These are phyloP conservation scores for Colaptes auratus DNA, from an alignment of 2,113 vertebrate species.

Conservation along the genomic window DNA sequence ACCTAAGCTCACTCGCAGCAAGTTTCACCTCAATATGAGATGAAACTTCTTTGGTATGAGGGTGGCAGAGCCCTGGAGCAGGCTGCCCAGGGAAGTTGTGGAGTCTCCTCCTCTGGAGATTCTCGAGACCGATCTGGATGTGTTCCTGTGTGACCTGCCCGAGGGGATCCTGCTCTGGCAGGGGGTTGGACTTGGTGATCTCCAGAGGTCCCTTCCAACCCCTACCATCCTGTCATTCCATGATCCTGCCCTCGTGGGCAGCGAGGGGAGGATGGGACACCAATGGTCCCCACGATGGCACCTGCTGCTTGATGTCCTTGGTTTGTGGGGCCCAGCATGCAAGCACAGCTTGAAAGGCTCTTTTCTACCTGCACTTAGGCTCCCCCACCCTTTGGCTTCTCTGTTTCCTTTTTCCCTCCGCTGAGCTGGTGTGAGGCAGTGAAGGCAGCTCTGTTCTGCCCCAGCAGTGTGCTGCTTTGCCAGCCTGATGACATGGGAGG, in stretches of 20 bases:
- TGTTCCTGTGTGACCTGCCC: no score
- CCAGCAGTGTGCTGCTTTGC: background rate
- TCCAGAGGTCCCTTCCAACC: no score
- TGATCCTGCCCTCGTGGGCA: background rate
- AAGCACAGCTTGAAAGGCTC: background rate
- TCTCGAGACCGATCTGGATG: no score
- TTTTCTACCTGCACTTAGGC: background rate
- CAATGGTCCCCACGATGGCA: rapidly evolving
- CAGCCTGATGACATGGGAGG: background rate
- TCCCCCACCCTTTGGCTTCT: background rate
- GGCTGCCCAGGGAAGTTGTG: no score
- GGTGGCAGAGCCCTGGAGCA: no score
- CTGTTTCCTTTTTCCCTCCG: background rate
- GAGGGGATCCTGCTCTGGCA: no score
- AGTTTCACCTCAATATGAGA: no score
- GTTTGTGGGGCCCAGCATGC: background rate
- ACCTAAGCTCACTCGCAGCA: no score
- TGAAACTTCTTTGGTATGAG: no score
- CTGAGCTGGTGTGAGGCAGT: background rate
- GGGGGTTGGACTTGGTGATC: no score
- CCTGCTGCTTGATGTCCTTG: background rate
- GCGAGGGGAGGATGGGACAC: rapidly evolving
- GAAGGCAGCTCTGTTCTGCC: conserved; percentile 15
- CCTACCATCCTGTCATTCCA: no score
- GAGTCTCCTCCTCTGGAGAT: no score